Evolutionary conservation across 2,888 invertebrate genomes (phyloP).

Genomic region (Philhelius pedissequus): DNA sequence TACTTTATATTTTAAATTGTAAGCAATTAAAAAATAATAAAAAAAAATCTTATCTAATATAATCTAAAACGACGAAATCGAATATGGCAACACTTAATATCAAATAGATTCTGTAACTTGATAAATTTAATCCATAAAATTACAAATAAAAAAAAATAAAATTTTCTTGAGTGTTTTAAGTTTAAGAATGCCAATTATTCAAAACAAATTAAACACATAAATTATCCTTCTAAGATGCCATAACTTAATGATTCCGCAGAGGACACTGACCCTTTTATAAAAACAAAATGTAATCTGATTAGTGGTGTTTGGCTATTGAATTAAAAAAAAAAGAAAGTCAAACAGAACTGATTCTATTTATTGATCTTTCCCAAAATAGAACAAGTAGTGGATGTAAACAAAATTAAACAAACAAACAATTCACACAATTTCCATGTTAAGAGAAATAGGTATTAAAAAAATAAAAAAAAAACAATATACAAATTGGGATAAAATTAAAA

Average conservation of each 20-base stretch:
- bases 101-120: too few relatives aligned
- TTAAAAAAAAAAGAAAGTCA: too few relatives aligned
- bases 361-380: not conserved
- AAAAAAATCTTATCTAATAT: too few relatives aligned
- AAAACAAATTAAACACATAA: too few relatives aligned
- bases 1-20: too few relatives aligned
- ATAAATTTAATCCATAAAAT: too few relatives aligned
- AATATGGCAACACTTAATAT: too few relatives aligned
- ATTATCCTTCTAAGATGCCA: not conserved
- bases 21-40: too few relatives aligned
- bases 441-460: not conserved
- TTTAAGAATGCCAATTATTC: too few relatives aligned
- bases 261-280: not conserved
- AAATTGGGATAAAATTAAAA: not conserved
- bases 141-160: too few relatives aligned
- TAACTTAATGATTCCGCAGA: not conserved
- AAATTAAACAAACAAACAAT: not conserved
- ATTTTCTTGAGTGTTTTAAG: too few relatives aligned
- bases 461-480: not conserved
- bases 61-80: too few relatives aligned
- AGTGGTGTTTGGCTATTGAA: not conserved
- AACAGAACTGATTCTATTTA: not conserved
- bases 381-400: not conserved
- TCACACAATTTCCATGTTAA: not conserved
- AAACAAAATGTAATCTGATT: not conserved